A percentile compares a stretch with the other conserved stretches of the same genome.
phyloP scores from a whole-genome alignment of 2,888 invertebrate species.

The Augochlorella aurata region DNA sequence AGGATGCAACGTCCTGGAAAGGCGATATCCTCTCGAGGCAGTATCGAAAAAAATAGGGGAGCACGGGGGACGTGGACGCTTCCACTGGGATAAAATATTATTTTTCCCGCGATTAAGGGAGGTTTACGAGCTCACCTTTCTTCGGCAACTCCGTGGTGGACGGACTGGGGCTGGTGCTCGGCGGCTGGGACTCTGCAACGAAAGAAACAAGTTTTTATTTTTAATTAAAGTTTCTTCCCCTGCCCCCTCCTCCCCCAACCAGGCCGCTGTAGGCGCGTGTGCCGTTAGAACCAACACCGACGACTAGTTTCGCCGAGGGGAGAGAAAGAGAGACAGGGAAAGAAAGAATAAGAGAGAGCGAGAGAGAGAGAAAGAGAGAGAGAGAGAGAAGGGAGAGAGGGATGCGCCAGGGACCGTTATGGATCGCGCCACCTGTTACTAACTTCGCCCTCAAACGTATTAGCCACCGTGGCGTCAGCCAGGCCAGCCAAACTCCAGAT shows the following conservation, averaged over 20 bases:
- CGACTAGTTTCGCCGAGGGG: slow-evolving; percentile 21
- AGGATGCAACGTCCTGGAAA: not conserved
- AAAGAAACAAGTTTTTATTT: slow-evolving; percentile 75
- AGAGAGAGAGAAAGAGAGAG: slow-evolving; percentile 1
- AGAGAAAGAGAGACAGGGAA: not conserved
- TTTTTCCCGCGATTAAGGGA: slow-evolving; percentile 52
- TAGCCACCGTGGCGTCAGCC: slow-evolving; percentile 73
- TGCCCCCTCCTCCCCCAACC: not conserved
- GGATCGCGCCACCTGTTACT: slow-evolving; percentile 81
- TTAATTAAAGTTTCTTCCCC: slow-evolving; percentile 73
- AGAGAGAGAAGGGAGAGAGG: slow-evolving; percentile 19
- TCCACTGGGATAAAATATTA: slow-evolving; percentile 41
- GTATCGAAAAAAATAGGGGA: slow-evolving; percentile 18
- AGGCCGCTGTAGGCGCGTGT: slow-evolving; percentile 54
- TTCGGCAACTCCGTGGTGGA: slow-evolving; percentile 86
- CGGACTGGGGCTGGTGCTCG: slow-evolving; percentile 90
- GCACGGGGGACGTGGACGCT: not conserved
- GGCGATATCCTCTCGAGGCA: not conserved
- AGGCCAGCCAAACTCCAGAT: slow-evolving; percentile 75
- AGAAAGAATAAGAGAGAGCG: slow-evolving; percentile 4
- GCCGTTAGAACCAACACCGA: slow-evolving; percentile 31
- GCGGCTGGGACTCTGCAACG: slow-evolving; percentile 89
- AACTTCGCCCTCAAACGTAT: slow-evolving; percentile 78
- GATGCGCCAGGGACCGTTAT: slow-evolving; percentile 68
- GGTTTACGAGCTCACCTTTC: slow-evolving; percentile 74